Base-by-base conservation (phyloP, 2,888 invertebrate species). In the Dryadula phaetusa region DNA sequence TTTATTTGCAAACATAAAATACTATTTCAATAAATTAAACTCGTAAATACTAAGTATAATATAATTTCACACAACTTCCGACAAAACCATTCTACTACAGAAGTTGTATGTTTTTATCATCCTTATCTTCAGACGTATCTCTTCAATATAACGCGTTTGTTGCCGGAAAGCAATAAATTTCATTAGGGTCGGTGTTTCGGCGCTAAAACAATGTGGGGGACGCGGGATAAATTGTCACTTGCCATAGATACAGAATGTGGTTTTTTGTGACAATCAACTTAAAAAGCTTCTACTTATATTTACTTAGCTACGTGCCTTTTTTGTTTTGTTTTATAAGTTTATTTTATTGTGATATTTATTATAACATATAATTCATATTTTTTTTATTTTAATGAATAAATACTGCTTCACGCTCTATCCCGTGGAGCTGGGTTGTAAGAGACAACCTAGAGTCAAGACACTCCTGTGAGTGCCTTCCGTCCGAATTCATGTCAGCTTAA, bases 181-280 rank as follows among this genome's bases (percentile, higher is more conserved):
- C 86, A 88, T 90, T 85, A 89, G 86, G 86, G 87, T 86, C 80
- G 82, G 73, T 76, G 75, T 74, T 74, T 72, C 76, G 72, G 67
- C 74, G 78, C 82, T 86, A 84, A 86, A 85, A 84, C 84, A 84
- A 82, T 81, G 82, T 79, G 64, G 60, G 72, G 74, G 74, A 78
- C 78, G 72, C 77, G 76, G 81, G 79, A 85, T 85, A 86, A 83
- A 86, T 86, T 86, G 86, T 84, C 87, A 82, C 83, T 81, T 76
- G 75, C 71, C 77, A 80, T 80, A 77, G 77, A 40, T 52, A 69
- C 70, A 64, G 72, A 75, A 72, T 74, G 60, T 67, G 66, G 62
- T 70, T 75, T 73, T 72, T 74, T 74, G 73, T 71, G 72, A 73
- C 70, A 74, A 66, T 46, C 52, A 52, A 25, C 52, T 37, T 40